Evolutionary conservation across 1,140 invertebrate species (phyloP), one percentile per base, ranked within the genome.

Genomic region (Bombus soroeensis): DNA sequence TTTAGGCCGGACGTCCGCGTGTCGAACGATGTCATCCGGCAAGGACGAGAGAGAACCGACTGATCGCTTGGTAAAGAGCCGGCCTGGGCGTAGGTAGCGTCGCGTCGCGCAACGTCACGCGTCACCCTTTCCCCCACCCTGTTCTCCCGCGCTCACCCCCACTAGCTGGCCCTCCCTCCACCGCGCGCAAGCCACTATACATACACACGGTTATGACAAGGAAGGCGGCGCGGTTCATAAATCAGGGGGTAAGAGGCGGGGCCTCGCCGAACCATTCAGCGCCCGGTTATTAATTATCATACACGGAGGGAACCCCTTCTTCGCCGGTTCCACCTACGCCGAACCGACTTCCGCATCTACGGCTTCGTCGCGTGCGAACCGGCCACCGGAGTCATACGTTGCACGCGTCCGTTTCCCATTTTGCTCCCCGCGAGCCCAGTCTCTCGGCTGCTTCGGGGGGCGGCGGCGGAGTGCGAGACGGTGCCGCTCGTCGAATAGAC

Each of bases 281-380:
- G 93, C 70, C 92, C 91, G 88, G 88, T 95, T 95, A 95, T 95
- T 95, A 95, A 95, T 95, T 95, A 95, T 95, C 94, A 94, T 94
- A 92, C 87, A 78, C n/a, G n/a, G 86, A 41, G 77, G 34, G 34
- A 37, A 22, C n/a, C 32, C 64, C n/a, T 34, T 34, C 32, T 18
- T 18, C 64, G 64, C 13, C 64, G 66, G 74, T 64, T 34, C 64
- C 81, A 88, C 88, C 90, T 83, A 88, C 85, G 72, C 83, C 73
- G 43, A 5, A n/a, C 59, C 57, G 39, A 72, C 88, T 84, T 83
- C 81, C 87, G 91, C 89, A 91, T 91, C 90, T 89, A 91, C 89
- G 89, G 87, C 89, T 83, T 78, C 66, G 85, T 78, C 68, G 74
- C 73, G 68, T 43, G 68, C 83, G 79, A 88, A 70, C 62, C 73